A percentile compares a stretch with the other conserved stretches of the same genome.
These are phyloP conservation scores for Plecotus auritus DNA, from an alignment of 2,113 vertebrate genomes.

Conservation along the genomic window DNA sequence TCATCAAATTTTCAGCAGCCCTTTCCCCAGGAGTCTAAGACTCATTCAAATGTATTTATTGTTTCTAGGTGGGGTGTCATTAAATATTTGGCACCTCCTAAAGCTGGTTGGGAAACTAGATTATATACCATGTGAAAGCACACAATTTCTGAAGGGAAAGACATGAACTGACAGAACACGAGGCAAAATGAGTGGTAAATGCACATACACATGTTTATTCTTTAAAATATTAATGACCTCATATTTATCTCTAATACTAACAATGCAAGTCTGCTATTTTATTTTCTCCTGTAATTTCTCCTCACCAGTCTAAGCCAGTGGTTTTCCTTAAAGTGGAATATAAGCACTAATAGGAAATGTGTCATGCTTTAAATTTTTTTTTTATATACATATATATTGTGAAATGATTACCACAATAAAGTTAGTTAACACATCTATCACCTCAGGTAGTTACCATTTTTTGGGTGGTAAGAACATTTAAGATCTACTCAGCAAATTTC, in stretches of 20 bases:
- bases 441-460: background rate
- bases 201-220: conserved; percentile 52
- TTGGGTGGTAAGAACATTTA: background rate
- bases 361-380: background rate
- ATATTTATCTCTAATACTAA: background rate
- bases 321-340: background rate
- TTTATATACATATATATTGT: background rate
- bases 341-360: background rate
- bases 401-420: background rate
- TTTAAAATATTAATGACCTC: conserved; percentile 33
- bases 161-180: conserved; percentile 65
- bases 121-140: conserved; percentile 77
- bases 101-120: conserved; percentile 78
- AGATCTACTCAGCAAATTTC: background rate
- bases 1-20: conserved; percentile 86
- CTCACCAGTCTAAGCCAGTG: background rate
- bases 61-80: conserved; percentile 86
- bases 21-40: conserved; percentile 83
- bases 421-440: background rate
- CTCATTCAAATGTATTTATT: conserved; percentile 86
- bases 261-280: background rate
- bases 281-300: background rate
- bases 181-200: conserved; percentile 53
- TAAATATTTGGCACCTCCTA: conserved; percentile 87
- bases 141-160: conserved; percentile 73